A percentile compares a stretch with the other conserved stretches of the same genome.
Evolutionary conservation across 2,888 invertebrate genomes (phyloP).

Genomic region (Noctua janthe): DNA sequence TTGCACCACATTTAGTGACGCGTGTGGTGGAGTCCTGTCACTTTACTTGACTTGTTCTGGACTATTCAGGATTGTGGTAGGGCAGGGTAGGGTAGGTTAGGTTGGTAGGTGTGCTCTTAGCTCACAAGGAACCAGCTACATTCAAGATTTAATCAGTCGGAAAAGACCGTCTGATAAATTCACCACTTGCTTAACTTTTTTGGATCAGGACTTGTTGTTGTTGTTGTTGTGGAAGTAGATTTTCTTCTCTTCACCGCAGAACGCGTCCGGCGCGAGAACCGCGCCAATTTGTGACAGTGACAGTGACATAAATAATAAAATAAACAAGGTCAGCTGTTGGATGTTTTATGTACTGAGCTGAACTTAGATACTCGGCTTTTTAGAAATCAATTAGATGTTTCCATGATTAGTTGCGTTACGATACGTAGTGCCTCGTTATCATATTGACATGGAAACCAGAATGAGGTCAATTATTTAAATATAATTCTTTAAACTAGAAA

Average conservation of each 20-base stretch:
- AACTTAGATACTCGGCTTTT: neutral
- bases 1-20: neutral
- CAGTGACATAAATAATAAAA: neutral
- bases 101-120: neutral
- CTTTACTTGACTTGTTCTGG: slow-evolving; percentile 10
- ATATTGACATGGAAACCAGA: neutral
- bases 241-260: neutral
- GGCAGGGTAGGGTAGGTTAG: neutral
- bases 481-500: neutral
- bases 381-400: neutral
- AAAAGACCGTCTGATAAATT: neutral
- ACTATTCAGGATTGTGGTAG: neutral
- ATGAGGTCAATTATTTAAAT: neutral
- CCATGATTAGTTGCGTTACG: neutral
- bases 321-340: neutral
- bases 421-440: neutral
- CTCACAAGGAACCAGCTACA: neutral
- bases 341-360: neutral
- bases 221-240: neutral
- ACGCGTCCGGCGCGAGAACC: neutral
- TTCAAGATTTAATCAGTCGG: neutral
- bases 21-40: neutral
- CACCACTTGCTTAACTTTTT: neutral
- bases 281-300: slow-evolving; percentile 39
- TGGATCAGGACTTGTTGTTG: neutral